Percentiles rank a stretch among this genome's conserved stretches.
Conservation (phyloP, 2,113 vertebrate genomes). For the Notarius quadriscutis region DNA sequence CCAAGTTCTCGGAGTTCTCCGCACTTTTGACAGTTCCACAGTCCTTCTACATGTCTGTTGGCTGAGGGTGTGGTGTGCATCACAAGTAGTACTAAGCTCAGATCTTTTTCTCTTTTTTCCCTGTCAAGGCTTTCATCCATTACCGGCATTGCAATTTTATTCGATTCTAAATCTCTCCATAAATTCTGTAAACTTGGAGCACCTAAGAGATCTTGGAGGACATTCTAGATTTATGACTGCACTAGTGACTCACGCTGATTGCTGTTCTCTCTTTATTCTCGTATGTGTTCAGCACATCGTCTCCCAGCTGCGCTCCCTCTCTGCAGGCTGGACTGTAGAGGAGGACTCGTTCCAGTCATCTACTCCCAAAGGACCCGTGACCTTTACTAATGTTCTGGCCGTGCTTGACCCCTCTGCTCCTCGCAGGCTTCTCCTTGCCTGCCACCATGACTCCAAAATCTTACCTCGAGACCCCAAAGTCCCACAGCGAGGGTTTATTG, state of each 20-base stretch:
- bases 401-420: conserved; percentile 76
- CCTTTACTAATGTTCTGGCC: conserved; percentile 84
- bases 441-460: conserved; percentile 88
- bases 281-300: conserved; percentile 76
- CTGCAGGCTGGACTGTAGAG: conserved; percentile 81
- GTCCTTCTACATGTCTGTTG: neutral
- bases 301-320: conserved; percentile 68
- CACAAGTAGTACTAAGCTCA: neutral
- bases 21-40: neutral
- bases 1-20: neutral
- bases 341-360: conserved; percentile 78
- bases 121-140: neutral
- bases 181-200: neutral
- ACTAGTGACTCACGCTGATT: neutral
- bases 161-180: neutral
- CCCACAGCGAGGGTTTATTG: conserved; percentile 73
- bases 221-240: neutral
- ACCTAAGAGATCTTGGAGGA: neutral
- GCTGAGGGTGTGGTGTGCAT: neutral
- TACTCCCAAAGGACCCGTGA: conserved; percentile 76
- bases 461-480: conserved; percentile 64
- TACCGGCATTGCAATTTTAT: neutral
- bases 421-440: conserved; percentile 78
- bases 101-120: neutral
- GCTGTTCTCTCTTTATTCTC: conserved; percentile 40